Conservation (phyloP, 2,113 vertebrate genomes). For the Redunca redunca region DNA sequence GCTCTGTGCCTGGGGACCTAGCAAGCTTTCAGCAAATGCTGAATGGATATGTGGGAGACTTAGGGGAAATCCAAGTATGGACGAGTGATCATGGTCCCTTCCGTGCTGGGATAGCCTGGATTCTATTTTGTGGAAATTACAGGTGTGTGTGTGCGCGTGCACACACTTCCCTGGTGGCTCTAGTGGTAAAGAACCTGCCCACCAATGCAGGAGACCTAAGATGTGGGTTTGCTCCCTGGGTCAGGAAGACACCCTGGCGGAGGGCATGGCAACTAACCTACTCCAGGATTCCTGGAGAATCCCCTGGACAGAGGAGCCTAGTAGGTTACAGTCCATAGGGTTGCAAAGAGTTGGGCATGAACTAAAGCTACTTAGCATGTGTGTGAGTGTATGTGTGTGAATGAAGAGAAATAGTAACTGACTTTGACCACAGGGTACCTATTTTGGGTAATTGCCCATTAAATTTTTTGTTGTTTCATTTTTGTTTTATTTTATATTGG, state of each 20-base stretch:
- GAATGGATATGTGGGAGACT: background rate
- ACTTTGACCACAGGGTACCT: background rate
- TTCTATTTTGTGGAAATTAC: background rate
- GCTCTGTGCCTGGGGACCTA: background rate
- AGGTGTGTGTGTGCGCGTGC: background rate
- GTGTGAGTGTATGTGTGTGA: background rate
- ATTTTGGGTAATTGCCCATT: background rate
- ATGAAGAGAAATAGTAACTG: background rate
- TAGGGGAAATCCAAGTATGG: background rate
- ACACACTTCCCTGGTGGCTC: fast-evolving
- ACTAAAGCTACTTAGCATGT: background rate
- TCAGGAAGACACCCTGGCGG: background rate
- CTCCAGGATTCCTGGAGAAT: background rate
- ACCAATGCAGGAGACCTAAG: background rate
- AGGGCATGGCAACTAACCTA: background rate
- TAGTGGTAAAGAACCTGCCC: background rate
- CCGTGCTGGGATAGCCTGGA: background rate
- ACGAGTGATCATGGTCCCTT: background rate
- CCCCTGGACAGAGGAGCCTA: background rate
- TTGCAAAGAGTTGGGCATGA: background rate
- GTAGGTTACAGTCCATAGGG: background rate
- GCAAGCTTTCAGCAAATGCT: background rate
- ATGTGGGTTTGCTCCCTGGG: background rate
- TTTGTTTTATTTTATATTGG: background rate
- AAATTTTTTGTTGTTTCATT: background rate